phyloP scores from a whole-genome alignment of 2,797 vertebrate species.

The Pseudochromis fuscus region DNA sequence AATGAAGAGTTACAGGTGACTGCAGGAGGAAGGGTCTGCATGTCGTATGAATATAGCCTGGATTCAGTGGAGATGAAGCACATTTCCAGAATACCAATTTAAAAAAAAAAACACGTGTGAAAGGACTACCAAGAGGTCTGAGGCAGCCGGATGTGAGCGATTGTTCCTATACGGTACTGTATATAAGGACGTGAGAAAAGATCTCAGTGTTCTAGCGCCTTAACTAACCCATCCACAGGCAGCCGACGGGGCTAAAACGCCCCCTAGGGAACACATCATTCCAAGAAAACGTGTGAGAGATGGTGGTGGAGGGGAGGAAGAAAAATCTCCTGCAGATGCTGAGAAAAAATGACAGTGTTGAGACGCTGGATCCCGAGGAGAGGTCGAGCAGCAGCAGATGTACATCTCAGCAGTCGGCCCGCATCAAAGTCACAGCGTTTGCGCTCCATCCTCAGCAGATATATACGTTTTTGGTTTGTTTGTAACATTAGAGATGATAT shows the following conservation, averaged over 20 bases:
- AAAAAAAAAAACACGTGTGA: slow-evolving; percentile 6
- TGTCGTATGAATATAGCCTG: not conserved
- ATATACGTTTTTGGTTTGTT: slow-evolving; percentile 7
- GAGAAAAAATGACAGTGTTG: slow-evolving; percentile 30
- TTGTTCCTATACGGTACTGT: slow-evolving; percentile 4
- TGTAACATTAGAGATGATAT: slow-evolving; percentile 3
- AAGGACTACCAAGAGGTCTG: not conserved
- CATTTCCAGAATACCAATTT: slow-evolving; percentile 8
- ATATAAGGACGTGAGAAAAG: slow-evolving; percentile 15
- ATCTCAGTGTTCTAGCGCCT: slow-evolving; percentile 43
- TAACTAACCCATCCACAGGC: slow-evolving; percentile 36
- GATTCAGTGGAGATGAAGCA: not conserved
- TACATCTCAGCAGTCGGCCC: slow-evolving; percentile 46
- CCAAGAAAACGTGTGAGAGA: slow-evolving; percentile 28
- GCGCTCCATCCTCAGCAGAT: not conserved
- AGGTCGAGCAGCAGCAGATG: slow-evolving; percentile 40
- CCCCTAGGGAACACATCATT: slow-evolving; percentile 52
- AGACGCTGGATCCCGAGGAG: slow-evolving; percentile 43
- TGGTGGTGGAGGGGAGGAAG: not conserved
- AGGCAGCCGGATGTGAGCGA: not conserved
- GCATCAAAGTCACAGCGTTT: slow-evolving; percentile 42
- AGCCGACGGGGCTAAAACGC: slow-evolving; percentile 44
- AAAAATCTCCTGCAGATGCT: slow-evolving; percentile 23
- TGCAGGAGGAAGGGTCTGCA: slow-evolving; percentile 8
- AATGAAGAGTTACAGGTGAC: slow-evolving; percentile 27